Percentiles rank a stretch among this genome's conserved stretches.
These are phyloP conservation scores for Ips typographus DNA, from an alignment of 1,140 invertebrate genomes.

Conservation along the genomic window DNA sequence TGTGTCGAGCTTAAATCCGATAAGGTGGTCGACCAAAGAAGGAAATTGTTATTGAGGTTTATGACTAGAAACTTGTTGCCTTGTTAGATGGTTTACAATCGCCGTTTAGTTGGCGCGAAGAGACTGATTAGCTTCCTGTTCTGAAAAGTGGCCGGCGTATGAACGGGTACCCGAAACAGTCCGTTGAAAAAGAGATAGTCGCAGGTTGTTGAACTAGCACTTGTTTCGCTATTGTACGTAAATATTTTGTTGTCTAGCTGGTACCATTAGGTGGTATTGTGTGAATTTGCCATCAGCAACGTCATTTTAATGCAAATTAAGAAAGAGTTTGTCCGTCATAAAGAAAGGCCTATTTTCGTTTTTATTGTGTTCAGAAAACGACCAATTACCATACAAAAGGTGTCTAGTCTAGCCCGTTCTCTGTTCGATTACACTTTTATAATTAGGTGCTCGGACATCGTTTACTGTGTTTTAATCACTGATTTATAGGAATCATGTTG, in stretches of 20 bases:
- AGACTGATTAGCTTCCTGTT: too few relatives aligned
- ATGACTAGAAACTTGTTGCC: background rate
- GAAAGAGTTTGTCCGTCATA: slow-evolving; percentile 3
- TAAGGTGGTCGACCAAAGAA: slow-evolving; percentile 1
- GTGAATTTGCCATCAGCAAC: background rate
- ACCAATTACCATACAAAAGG: slow-evolving; percentile 23
- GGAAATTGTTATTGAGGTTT: slow-evolving; percentile 6
- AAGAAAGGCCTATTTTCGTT: background rate
- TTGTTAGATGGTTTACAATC: background rate
- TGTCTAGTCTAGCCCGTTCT: slow-evolving; percentile 8
- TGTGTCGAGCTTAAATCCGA: background rate
- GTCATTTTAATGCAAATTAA: slow-evolving; percentile 19
- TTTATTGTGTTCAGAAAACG: background rate
- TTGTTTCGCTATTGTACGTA: slow-evolving; percentile 33
- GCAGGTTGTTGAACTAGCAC: slow-evolving; percentile 33
- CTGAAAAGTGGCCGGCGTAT: background rate
- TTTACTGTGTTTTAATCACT: too few relatives aligned
- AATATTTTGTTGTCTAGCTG: slow-evolving; percentile 30
- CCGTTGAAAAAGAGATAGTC: slow-evolving; percentile 29
- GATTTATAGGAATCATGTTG: too few relatives aligned
- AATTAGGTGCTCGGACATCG: too few relatives aligned
- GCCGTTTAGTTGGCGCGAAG: too few relatives aligned
- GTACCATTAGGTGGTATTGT: background rate
- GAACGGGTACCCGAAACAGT: slow-evolving; percentile 1
- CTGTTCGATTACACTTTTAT: too few relatives aligned